Evolutionary conservation across 2,113 vertebrate species (phyloP).

Genomic region (Camelus bactrianus): DNA sequence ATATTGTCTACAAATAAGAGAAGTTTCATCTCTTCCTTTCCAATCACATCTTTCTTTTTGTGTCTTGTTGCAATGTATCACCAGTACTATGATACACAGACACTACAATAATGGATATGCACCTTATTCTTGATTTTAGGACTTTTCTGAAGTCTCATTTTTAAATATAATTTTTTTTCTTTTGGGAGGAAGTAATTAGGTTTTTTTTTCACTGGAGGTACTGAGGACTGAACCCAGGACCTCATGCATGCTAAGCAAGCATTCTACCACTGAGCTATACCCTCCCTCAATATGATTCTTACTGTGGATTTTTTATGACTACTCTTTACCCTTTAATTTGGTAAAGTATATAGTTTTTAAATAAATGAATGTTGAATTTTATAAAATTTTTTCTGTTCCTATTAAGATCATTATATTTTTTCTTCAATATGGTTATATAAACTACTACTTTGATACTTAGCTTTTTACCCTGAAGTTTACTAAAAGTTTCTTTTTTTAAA

Average conservation of each 20-base stretch:
- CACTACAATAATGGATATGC: neutral
- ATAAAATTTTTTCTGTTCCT: neutral
- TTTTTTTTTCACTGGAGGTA: too few relatives aligned
- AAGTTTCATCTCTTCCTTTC: neutral
- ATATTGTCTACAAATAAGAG: neutral
- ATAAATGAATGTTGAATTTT: slow-evolving; percentile 27
- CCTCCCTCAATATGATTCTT: neutral
- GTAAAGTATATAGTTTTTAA: slow-evolving; percentile 8
- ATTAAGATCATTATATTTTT: neutral
- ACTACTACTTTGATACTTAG: neutral
- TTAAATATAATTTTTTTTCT: neutral
- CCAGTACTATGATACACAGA: neutral
- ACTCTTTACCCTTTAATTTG: neutral
- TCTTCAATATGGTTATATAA: neutral
- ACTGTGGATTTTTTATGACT: neutral
- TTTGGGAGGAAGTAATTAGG: too few relatives aligned
- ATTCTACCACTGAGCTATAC: too few relatives aligned
- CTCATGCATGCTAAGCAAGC: too few relatives aligned
- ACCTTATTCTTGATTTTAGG: slow-evolving; percentile 22
- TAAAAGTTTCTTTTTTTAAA: slow-evolving; percentile 4
- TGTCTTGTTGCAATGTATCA: neutral
- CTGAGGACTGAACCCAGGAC: too few relatives aligned
- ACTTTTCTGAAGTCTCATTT: neutral
- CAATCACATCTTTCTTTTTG: neutral
- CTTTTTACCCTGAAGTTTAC: neutral